Percentiles rank a stretch among this genome's conserved stretches.
Evolutionary conservation across 92 coral and sea anemone species (phyloP).

Genomic region (Porites divaricata): DNA sequence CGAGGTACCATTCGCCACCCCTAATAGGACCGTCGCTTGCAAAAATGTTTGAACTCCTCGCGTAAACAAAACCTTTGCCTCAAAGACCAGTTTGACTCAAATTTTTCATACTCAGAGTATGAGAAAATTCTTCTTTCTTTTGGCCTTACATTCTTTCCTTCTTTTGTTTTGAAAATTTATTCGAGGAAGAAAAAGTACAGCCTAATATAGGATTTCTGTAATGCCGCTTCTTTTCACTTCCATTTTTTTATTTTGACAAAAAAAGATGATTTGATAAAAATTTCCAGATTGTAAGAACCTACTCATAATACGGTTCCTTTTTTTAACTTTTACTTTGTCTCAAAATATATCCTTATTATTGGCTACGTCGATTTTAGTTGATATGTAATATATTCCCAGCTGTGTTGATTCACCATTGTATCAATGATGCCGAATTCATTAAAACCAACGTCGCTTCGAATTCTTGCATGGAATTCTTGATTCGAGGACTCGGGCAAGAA

Average conservation of each 20-base stretch:
- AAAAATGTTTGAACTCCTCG: neutral
- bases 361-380: neutral
- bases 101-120: no score
- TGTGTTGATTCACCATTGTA: conserved; percentile 23
- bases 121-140: neutral
- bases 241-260: neutral
- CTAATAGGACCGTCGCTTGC: neutral
- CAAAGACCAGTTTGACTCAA: no score
- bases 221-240: no score
- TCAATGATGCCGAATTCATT: neutral
- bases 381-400: conserved; percentile 15
- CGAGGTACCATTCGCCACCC: no score
- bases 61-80: neutral
- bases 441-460: neutral
- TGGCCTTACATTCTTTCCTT: neutral
- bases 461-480: neutral
- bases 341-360: neutral
- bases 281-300: neutral
- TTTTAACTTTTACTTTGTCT: neutral
- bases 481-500: neutral
- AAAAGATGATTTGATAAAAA: neutral
- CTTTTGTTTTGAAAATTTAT: neutral
- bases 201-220: neutral
- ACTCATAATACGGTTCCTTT: neutral
- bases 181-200: neutral